Evolutionary conservation across 2,797 vertebrate species (phyloP).

Genomic region (Hemibagrus guttatus): DNA sequence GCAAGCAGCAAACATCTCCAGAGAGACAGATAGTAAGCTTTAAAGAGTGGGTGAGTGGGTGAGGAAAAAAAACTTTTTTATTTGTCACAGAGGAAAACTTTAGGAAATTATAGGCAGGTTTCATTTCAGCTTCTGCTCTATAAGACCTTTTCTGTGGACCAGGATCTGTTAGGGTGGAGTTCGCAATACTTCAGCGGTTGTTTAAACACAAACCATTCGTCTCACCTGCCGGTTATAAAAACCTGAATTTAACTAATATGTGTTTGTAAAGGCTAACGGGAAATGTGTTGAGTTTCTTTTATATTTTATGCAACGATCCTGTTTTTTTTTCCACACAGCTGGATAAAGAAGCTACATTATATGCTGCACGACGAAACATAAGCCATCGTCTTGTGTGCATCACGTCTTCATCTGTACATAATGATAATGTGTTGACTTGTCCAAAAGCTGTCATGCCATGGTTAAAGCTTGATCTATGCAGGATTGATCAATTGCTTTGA

Average conservation of each 20-base stretch:
- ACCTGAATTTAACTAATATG: neutral
- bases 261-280: neutral
- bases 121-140: neutral
- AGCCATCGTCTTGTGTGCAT: neutral
- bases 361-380: neutral
- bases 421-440: neutral
- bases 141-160: neutral
- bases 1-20: slow-evolving; percentile 30
- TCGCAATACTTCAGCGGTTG: neutral
- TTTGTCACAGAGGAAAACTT: slow-evolving; percentile 17
- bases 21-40: slow-evolving; percentile 21
- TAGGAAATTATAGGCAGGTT: neutral
- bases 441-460: neutral
- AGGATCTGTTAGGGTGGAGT: neutral
- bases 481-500: neutral
- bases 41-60: slow-evolving; percentile 1
- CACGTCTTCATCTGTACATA: neutral
- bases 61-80: neutral
- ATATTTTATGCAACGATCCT: neutral
- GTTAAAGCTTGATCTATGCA: neutral
- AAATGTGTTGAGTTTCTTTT: neutral
- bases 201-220: neutral
- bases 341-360: neutral
- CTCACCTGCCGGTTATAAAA: neutral
- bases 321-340: neutral